Evolutionary conservation across 2,888 invertebrate species (phyloP), one percentile per base, ranked within the genome.

Genomic region (Dasysyrphus tricinctus): DNA sequence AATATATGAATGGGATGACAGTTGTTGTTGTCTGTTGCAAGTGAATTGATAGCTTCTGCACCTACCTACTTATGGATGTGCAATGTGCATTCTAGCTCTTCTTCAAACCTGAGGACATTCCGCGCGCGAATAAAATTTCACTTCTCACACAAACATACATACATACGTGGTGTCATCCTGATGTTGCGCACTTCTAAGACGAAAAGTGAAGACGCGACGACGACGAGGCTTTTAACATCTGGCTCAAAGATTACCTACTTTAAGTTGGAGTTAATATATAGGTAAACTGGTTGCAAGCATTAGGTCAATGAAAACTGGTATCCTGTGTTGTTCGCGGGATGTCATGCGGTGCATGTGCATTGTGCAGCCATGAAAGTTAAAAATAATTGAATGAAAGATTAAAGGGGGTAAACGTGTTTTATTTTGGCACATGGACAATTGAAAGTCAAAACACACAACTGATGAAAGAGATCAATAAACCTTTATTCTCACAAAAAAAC

Each of bases 211-310:
- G 19, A 59, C 19, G 24, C 19, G 34, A 24, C 37, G 39, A 19
- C 59, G 42, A 49, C 63, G 49, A 56, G 24, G 70, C 54, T 32
- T 59, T 61, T 37, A 19, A 44, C 39, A 70, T 39, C 49, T 65
- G 75, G 14, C 61, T 42, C 24, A 39, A 54, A 12, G 59, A 16
- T 70, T 80, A 73, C 84, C 84, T 72, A 80, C 80, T 73, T 80
- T 74, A 44, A 37, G 76, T 37, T 51, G 59, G 29, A 54, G 29
- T 37, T 24, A 72, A 54, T 37, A 69, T 80, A 73, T 85, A 59
- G 80, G 61, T 51, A 81, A 78, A 85, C 85, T 63, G 85, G 85
- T 85, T 85, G 69, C 8, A 42, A 29, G 61, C 77, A 70, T 81
- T 81, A 77, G 85, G 85, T 85, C 85, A 85, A 51, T 37, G 29